Conservation (phyloP, 2,797 vertebrate genomes). For the Anabacerthia variegaticeps region DNA sequence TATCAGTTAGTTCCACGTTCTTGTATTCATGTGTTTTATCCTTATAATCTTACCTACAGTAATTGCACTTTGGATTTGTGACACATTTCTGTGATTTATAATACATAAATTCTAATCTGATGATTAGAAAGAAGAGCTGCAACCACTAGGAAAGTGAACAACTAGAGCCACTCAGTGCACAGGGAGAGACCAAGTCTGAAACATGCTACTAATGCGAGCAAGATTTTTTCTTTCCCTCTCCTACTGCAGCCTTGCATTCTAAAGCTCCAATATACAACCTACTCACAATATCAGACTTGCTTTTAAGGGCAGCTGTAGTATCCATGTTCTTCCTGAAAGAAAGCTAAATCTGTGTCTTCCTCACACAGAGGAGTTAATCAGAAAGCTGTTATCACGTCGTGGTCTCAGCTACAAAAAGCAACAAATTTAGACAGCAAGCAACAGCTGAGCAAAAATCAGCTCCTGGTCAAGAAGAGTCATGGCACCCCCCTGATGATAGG, state of each 20-base stretch:
- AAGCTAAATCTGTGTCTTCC: neutral
- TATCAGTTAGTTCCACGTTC: neutral
- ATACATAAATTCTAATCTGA: neutral
- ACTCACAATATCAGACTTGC: neutral
- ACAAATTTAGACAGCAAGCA: neutral
- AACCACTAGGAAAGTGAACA: neutral
- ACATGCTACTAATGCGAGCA: fast-evolving
- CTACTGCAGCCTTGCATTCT: neutral
- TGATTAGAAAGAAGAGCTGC: slow-evolving; percentile 11
- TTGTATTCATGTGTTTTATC: neutral
- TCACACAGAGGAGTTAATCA: neutral
- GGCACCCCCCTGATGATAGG: neutral
- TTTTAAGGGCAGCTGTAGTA: neutral
- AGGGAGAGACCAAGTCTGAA: neutral
- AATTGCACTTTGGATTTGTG: slow-evolving; percentile 1
- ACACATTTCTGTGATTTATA: slow-evolving; percentile 15
- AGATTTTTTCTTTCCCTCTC: neutral
- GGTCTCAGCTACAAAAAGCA: neutral
- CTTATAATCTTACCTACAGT: neutral
- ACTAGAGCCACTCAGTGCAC: neutral
- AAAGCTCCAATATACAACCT: neutral
- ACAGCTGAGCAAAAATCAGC: neutral
- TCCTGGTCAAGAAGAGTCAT: neutral
- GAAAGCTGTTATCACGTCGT: neutral
- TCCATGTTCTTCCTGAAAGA: neutral